phyloP scores from a whole-genome alignment of 2,888 invertebrate genomes.

The Dolomedes plantarius region DNA sequence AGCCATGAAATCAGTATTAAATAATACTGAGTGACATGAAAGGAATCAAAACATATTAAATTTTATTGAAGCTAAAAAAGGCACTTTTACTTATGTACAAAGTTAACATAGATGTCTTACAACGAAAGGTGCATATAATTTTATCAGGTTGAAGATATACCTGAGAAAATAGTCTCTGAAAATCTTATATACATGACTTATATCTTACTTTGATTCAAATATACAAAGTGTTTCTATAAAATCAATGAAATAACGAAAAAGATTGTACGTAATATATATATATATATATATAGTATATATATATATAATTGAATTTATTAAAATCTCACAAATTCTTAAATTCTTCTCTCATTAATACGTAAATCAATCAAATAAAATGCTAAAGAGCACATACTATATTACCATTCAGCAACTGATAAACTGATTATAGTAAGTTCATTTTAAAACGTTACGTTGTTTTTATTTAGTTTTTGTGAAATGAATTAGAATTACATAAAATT shows the following conservation, averaged over 20 bases:
- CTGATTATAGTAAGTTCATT: too few species aligned
- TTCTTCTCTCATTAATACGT: too few species aligned
- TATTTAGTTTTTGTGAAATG: too few species aligned
- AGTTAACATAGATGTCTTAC: conserved; percentile 23
- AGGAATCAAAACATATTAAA: conserved; percentile 53
- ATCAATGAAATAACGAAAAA: background rate
- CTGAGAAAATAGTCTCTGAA: conserved; percentile 18
- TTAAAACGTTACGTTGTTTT: too few species aligned
- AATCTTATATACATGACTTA: background rate
- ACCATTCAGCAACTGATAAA: too few species aligned
- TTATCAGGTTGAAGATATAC: conserved; percentile 15
- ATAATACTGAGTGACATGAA: background rate
- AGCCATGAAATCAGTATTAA: too few species aligned
- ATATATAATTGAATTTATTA: too few species aligned
- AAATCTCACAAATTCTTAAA: too few species aligned
- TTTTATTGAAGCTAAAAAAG: conserved; percentile 62
- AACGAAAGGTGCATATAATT: conserved; percentile 28
- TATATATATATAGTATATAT: too few species aligned
- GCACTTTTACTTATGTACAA: conserved; percentile 67
- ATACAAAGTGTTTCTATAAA: background rate
- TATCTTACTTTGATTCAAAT: conserved; percentile 42
- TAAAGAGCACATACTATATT: too few species aligned
- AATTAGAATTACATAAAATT: too few species aligned
- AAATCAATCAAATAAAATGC: too few species aligned
- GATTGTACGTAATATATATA: background rate